Conservation (phyloP, 2,888 invertebrate species). For the Philopedon plagiatum region DNA sequence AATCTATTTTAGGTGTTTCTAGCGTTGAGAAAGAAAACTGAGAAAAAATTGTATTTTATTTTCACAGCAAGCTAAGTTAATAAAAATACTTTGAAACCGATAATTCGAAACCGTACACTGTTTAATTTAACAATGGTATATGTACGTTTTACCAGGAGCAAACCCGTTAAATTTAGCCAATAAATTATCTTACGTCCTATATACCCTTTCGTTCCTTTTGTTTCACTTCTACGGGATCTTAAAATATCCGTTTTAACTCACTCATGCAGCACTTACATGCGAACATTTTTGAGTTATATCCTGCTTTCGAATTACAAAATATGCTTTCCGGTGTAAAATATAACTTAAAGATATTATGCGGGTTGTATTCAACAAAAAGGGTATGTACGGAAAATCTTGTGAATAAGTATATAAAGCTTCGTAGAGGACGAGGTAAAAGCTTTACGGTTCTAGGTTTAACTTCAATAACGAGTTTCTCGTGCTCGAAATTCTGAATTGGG, state of each 20-base stretch:
- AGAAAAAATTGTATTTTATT: too few species aligned
- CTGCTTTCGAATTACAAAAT: background rate
- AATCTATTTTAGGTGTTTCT: too few species aligned
- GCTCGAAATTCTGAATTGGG: conserved; percentile 11
- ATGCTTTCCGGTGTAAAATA: background rate
- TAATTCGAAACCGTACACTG: too few species aligned
- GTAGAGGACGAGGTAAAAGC: conserved; percentile 1
- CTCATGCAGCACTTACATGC: background rate
- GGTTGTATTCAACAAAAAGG: background rate
- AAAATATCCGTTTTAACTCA: background rate
- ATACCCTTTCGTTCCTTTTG: background rate
- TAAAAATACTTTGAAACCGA: too few species aligned
- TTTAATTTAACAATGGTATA: too few species aligned
- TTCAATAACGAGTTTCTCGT: conserved; percentile 8
- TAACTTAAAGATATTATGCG: conserved; percentile 2
- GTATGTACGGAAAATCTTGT: background rate
- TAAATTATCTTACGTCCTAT: too few species aligned
- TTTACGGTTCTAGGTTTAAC: conserved; percentile 8
- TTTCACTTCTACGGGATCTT: background rate
- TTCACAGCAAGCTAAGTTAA: too few species aligned
- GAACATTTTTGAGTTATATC: background rate
- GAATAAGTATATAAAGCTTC: conserved; percentile 8
- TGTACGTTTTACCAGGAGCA: too few species aligned
- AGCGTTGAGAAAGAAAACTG: too few species aligned
- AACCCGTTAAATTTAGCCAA: too few species aligned